These are phyloP conservation scores for Steinernema carpocapsae DNA, from an alignment of 2,888 invertebrate species.

Conservation along the genomic window DNA sequence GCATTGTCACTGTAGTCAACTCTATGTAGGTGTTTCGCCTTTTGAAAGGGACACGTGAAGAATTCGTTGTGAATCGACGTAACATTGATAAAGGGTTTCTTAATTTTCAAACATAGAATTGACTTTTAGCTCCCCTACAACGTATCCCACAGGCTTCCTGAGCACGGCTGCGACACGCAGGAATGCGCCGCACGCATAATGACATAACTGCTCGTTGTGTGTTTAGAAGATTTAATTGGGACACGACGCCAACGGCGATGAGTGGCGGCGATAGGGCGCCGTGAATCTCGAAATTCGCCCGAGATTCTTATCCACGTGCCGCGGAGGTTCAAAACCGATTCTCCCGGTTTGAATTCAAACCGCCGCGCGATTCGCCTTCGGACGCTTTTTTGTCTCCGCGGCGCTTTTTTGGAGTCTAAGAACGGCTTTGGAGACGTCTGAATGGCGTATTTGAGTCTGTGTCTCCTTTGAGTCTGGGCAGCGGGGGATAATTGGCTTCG, in stretches of 20 bases:
- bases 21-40: no score
- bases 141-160: no score
- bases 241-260: constrained; percentile 21
- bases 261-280: constrained; percentile 7
- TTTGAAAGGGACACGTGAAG: no score
- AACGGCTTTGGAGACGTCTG: no score
- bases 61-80: no score
- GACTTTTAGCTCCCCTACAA: not conserved
- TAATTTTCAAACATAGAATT: not conserved
- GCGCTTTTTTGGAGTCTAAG: not conserved
- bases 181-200: not conserved
- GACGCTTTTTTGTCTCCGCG: not conserved
- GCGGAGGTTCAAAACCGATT: constrained; percentile 19
- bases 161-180: no score
- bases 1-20: no score
- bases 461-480: not conserved
- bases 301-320: constrained; percentile 21
- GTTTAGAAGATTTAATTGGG: constrained; percentile 25
- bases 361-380: not conserved
- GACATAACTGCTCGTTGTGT: constrained; percentile 11
- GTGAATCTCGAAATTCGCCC: constrained; percentile 28
- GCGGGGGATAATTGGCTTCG: constrained; percentile 23
- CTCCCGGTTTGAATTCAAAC: not conserved
- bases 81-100: not conserved
- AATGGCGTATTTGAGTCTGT: not conserved